phyloP scores from a whole-genome alignment of 2,888 invertebrate genomes.

The Lepeophtheirus nordmannii region DNA sequence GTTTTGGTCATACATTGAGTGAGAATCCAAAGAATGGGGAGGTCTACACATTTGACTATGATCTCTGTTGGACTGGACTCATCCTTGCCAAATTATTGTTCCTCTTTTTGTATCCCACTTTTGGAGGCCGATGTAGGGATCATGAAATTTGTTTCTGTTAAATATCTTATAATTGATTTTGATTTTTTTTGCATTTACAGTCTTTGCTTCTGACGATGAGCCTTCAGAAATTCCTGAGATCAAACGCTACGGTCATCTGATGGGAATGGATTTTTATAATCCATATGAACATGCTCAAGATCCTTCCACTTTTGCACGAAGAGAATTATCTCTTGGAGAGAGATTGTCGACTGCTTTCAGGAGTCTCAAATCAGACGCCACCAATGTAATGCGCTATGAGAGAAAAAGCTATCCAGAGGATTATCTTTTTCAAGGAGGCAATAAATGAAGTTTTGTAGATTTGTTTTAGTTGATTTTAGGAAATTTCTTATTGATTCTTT shows the following conservation, averaged over 20 bases:
- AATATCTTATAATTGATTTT: neutral
- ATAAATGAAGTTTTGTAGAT: neutral
- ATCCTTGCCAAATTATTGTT: neutral
- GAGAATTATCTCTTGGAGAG: neutral
- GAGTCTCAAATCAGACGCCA: neutral
- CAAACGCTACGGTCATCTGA: neutral
- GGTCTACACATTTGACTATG: slow-evolving; percentile 1
- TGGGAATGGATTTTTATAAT: neutral
- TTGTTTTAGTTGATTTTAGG: too few species aligned
- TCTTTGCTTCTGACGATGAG: neutral
- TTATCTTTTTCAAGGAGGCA: neutral
- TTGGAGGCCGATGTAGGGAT: neutral
- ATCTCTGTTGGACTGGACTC: slow-evolving; percentile 1
- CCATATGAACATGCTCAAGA: neutral
- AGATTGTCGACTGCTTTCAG: neutral
- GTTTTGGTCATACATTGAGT: neutral
- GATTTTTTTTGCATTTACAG: neutral
- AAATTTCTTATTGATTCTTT: too few species aligned
- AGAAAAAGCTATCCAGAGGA: neutral
- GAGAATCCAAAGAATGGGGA: neutral
- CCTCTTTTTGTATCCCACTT: neutral
- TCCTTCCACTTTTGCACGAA: neutral
- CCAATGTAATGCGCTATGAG: neutral
- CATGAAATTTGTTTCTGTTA: neutral
- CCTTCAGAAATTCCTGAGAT: neutral